Conservation (phyloP, 2,113 vertebrate species). For the Illadopsis cleaveri region DNA sequence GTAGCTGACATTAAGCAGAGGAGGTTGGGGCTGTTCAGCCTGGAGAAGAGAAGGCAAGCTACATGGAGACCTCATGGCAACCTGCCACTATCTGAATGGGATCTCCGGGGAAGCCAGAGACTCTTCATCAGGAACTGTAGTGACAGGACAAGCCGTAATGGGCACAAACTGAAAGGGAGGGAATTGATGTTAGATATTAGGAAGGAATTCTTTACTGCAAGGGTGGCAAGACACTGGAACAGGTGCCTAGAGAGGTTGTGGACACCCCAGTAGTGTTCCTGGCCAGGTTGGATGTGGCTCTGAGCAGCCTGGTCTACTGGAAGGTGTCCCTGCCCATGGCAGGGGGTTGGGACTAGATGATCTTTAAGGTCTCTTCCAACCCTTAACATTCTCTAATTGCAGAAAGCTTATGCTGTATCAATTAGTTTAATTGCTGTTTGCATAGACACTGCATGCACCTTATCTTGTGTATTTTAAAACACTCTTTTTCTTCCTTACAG, state of each 20-base stretch:
- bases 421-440: neutral
- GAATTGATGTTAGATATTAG: neutral
- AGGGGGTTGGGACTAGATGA: neutral
- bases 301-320: neutral
- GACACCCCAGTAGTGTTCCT: accelerated
- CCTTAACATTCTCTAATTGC: neutral
- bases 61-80: neutral
- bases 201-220: neutral
- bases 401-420: neutral
- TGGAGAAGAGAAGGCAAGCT: neutral
- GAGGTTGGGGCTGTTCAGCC: neutral
- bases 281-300: neutral
- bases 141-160: neutral
- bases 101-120: neutral
- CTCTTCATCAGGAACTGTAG: neutral
- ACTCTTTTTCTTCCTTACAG: slow-evolving; percentile 10
- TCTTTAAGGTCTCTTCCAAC: neutral
- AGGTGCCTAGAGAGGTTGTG: neutral
- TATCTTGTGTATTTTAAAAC: neutral
- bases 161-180: neutral
- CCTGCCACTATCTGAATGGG: neutral
- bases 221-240: neutral
- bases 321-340: neutral
- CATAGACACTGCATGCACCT: neutral
- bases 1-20: neutral